phyloP scores from a whole-genome alignment of 2,888 invertebrate genomes.

The Ornithoptera alexandrae region DNA sequence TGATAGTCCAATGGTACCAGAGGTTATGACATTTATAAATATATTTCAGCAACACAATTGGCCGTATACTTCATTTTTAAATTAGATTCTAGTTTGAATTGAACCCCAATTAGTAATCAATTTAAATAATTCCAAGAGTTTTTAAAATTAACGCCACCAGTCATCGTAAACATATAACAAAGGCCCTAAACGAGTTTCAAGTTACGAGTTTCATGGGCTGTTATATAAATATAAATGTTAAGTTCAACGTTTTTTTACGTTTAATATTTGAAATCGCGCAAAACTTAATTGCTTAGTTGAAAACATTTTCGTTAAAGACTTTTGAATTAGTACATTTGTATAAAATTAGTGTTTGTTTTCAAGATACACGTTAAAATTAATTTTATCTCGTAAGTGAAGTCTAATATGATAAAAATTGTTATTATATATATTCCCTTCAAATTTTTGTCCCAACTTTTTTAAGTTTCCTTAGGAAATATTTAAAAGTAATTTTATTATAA shows the following conservation, averaged over 20 bases:
- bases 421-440: too few species aligned
- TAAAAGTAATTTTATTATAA: too few species aligned
- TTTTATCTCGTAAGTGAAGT: too few species aligned
- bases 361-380: too few species aligned
- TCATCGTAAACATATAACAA: slow-evolving; percentile 45
- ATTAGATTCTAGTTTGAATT: not conserved
- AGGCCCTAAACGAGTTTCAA: slow-evolving; percentile 47
- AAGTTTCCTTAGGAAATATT: too few species aligned
- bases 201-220: slow-evolving; percentile 37
- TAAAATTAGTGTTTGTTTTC: too few species aligned
- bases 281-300: not conserved
- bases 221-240: not conserved
- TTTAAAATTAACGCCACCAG: slow-evolving; percentile 44
- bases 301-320: not conserved
- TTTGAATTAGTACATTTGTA: too few species aligned
- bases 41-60: not conserved
- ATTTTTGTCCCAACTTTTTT: too few species aligned
- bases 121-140: slow-evolving; percentile 48
- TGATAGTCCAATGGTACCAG: too few species aligned
- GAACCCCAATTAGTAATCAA: slow-evolving; percentile 24
- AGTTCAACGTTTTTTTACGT: not conserved
- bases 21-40: too few species aligned
- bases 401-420: too few species aligned
- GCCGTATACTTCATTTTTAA: not conserved
- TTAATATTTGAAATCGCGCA: not conserved